These are phyloP conservation scores for Egretta garzetta DNA, from an alignment of 2,113 vertebrate genomes.

Conservation along the genomic window DNA sequence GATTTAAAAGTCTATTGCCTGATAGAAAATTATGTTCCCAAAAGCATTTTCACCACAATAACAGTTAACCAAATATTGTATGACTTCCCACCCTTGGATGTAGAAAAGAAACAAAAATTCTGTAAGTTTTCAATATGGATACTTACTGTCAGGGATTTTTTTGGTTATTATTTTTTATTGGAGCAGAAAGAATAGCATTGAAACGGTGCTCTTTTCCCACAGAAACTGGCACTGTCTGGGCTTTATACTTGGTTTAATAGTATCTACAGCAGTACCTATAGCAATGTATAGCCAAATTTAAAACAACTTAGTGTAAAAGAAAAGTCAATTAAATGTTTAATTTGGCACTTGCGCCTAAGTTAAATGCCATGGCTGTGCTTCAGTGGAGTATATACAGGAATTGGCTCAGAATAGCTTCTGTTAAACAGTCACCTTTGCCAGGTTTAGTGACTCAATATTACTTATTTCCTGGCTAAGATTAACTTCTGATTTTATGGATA, in stretches of 20 bases:
- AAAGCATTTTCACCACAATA: neutral
- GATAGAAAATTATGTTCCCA: neutral
- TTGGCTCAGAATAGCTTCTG: conserved; percentile 17
- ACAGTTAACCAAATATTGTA: neutral
- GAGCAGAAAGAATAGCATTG: neutral
- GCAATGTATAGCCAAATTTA: neutral
- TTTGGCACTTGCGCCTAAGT: conserved; percentile 37
- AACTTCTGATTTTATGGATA: conserved; percentile 19
- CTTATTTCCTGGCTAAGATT: conserved; percentile 43
- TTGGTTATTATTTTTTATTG: neutral
- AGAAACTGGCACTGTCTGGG: neutral
- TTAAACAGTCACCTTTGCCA: conserved; percentile 37
- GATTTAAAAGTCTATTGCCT: neutral
- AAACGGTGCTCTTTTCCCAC: neutral
- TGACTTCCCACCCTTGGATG: neutral
- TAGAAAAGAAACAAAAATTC: neutral
- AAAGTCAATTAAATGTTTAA: conserved; percentile 47
- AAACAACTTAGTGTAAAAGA: conserved; percentile 12
- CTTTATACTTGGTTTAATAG: neutral
- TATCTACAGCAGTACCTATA: neutral
- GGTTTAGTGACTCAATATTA: conserved; percentile 37
- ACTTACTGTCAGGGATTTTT: neutral
- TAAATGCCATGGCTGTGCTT: neutral
- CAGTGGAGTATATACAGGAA: conserved; percentile 15
- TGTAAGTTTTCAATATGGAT: neutral